A percentile compares a stretch with the other conserved stretches of the same genome.
Conservation (phyloP, 2,797 vertebrate species). For the Pipistrellus pipistrellus region DNA sequence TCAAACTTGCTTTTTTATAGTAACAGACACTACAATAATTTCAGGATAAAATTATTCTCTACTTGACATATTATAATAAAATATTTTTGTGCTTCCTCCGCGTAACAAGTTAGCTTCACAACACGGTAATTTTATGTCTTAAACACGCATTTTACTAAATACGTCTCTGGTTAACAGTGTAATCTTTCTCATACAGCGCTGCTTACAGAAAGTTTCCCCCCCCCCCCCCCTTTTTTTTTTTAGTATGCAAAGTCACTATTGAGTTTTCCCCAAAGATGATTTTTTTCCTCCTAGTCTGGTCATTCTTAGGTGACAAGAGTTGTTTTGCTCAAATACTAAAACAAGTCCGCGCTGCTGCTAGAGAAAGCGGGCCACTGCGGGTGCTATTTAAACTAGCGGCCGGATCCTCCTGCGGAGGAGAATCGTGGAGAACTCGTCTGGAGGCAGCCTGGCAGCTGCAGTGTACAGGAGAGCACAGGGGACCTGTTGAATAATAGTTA, state of each 20-base stretch:
- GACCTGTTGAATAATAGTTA: conserved; percentile 78
- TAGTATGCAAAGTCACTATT: conserved; percentile 8
- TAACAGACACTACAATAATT: not conserved
- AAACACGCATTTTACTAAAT: conserved; percentile 37
- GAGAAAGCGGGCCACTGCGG: not conserved
- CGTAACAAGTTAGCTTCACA: conserved; percentile 50
- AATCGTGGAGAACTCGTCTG: not conserved
- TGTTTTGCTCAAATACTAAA: conserved; percentile 41
- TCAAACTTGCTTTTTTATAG: conserved; percentile 20
- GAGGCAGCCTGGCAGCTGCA: not conserved
- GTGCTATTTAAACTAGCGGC: not conserved
- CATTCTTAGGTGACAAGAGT: not conserved
- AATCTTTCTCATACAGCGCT: not conserved
- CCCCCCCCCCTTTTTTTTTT: not conserved
- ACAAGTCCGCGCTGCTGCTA: not conserved
- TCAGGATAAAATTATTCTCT: conserved; percentile 29
- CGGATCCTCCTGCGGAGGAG: not conserved
- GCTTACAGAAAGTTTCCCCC: not conserved
- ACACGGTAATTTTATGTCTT: not conserved
- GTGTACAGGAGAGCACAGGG: not conserved
- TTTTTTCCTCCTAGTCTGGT: conserved; percentile 39
- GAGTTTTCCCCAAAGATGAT: conserved; percentile 7
- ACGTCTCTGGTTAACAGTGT: conserved; percentile 1
- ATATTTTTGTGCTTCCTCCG: not conserved
- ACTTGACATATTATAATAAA: not conserved